Evolutionary conservation across 64 coral and sea anemone species (phyloP), one percentile per base, ranked within the genome.

Genomic region (Actinia tenebrosa): DNA sequence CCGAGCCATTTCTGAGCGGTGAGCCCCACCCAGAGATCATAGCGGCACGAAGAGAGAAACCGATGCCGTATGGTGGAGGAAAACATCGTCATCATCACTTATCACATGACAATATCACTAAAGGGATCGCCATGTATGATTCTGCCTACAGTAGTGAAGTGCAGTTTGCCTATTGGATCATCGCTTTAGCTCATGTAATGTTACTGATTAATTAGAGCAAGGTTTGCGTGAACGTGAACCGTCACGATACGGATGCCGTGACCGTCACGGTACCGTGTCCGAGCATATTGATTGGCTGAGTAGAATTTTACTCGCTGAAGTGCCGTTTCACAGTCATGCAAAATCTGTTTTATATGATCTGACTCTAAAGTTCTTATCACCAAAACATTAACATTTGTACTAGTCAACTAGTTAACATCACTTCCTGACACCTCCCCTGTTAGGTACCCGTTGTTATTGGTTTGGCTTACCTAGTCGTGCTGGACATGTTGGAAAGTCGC

Each of bases 81-180:
- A 87, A 79, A 56, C 88, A 84, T 89, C 85, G 83, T 23, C 86
- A 46, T 46, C 91, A 93, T 44, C 94, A 97, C 20, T 84, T 86
- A 18, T 30, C 83, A 89, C 89, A 89, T n/a, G 91, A 90, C 53
- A 90, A 89, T 47, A 82, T 90, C n/a, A 88, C 94, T 44, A 59
- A 88, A 13, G 82, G 83, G 19, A 64, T 97, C 22, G 60, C 88
- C 43, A 84, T 87, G 42, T 91, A 80, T 80, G 59, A 89, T 4
- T 77, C 90, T 27, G 77, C 87, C 45, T 92, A 97, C 16, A 87
- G 91, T 16, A 97, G 94, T 80, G 94, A 97, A 80, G 94, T 97
- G 37, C 91, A 97, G 82, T 89, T 97, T 64, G 94, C 94, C 4
- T 97, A 97, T 43, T 97, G 94, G 94, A 97, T 97, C 56, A 91